Base-by-base conservation (phyloP, 2,113 vertebrate species). In the Asarcornis scutulata region DNA sequence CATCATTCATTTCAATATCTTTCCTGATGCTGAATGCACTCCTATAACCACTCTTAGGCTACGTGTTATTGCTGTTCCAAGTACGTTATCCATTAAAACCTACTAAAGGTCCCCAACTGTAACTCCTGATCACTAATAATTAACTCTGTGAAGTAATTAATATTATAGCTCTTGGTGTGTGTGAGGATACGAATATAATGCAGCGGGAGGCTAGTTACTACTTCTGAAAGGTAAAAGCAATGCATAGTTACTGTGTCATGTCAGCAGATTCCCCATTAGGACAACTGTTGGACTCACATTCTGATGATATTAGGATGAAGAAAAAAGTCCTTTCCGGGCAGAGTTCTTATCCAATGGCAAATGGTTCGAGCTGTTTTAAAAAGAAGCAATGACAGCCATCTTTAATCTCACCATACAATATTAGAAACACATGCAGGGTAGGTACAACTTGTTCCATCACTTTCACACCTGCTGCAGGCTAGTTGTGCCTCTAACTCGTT, bases 61-160 rank as follows among this genome's bases (percentile, higher is more conserved):
- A 52, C 46, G 69, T 86, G 50, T 46, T 13, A 50, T 55, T 77
- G 6, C 46, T 76, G 7, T 34, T 88, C 22, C 32, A 44, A 69
- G 82, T 66, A 40, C 31, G 14, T 72, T 74, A 73, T 52, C 50
- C 13, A 63, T 86, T 93, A 69, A 72, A 72, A 69, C 44, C 36
- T 85, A 50, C 36, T 79, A 77, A 60, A 85, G 62, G 84, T 76
- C 48, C 32, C 16, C 34, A 76, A 1, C n/a, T 75, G 75, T 36
- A 46, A 79, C 46, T 85, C 62, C 20, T 52, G 64, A 82, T 85
- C 88, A 69, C 53, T 87, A 75, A 86, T 84, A 75, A 89, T 78
- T 83, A 93, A 68, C 48, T 88, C 40, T 59, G 42, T 48, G 52
- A 59, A 75, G 62, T 75, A 75, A 91, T 84, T 92, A 52, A 92